Evolutionary conservation across 2,797 vertebrate genomes (phyloP), one percentile per base, ranked within the genome.

Genomic region (Lepus oiostolus): DNA sequence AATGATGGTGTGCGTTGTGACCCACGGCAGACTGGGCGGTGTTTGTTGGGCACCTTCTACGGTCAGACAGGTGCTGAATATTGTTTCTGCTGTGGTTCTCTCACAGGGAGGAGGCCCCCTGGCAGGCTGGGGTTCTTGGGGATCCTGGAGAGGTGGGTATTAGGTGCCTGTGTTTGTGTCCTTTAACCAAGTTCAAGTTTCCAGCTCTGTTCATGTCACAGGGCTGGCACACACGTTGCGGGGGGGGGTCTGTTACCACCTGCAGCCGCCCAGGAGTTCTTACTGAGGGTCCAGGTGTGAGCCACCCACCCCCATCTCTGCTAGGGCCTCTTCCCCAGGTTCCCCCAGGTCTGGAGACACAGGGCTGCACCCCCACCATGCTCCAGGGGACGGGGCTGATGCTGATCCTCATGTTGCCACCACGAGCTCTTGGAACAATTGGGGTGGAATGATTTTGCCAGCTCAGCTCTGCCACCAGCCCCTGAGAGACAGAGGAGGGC

Each of bases 381-480:
- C 5, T 42, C 1, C 0, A 13, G 1, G 1, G 52, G 10, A 6
- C 11, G 0, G 0, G 0, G 1, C 14, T 0, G 0, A 13, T 4
- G 30, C 19, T 0, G 1, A 30, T 2, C 11, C 5, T 58, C 9
- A 10, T 1, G 2, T n/a, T 5, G 63, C 89, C 26, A 58, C 82
- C 84, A 2, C 13, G 80, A 90, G 94, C 71, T 74, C 62, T 83
- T 42, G 88, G 75, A 96, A 81, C 82, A 95, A 74, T 17, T 54
- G 71, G 71, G 80, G 83, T 81, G 91, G 91, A 95, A 87, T 60
- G 63, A 42, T 94, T 92, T 92, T 93, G 80, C 85, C 32, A n/a
- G 90, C 88, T 87, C 60, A 47, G 75, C 60, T 82, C 35, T 52
- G 1, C 35, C 0, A 2, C 76, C 9, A 32, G 35, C 19, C 62